Base-by-base conservation (phyloP, 2,888 invertebrate species). In the Leptinotarsa tumamoca region DNA sequence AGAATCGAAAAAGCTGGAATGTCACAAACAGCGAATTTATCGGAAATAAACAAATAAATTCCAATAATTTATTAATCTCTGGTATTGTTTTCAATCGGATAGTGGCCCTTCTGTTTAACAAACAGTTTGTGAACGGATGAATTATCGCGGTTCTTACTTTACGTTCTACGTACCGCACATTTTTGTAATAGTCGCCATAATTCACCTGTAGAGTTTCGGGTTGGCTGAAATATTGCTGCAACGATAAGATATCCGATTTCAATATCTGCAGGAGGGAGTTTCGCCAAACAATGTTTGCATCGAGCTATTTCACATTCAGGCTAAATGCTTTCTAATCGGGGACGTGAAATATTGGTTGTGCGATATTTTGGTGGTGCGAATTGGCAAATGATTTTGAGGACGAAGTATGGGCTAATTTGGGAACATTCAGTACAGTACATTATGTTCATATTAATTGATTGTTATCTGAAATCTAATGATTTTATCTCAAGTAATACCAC, bases 141-240 rank as follows among this genome's bases (percentile, higher is more conserved):
- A 72, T 63, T 43, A 63, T 63, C 63, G 63, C n/a, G 43, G 63
- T 63, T 73, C 71, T 66, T 72, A 68, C 71, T 78, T 66, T 68
- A 58, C 68, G 61, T 75, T 75, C 75, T 72, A 67, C 63, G 56
- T 72, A 52, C 71, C 72, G 54, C 71, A 75, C 73, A 77, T 77
- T 80, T 77, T 78, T 77, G 69, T 75, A 72, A 74, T 72, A 63
- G 67, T 54, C 58, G 72, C 79, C 71, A 76, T 79, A 79, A 80
- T 74, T 82, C 81, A 82, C 82, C 82, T 82, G 82, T 82, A 75
- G 82, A 80, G 80, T 78, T 80, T 74, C 74, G 76, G 72, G 80
- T 75, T 75, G 63, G 71, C 74, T 80, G 79, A 82, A 81, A 80
- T 80, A 82, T 81, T 74, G 79, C 74, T 66, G 54, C 61, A 50